Evolutionary conservation across 2,888 invertebrate species (phyloP), one percentile per base, ranked within the genome.

Genomic region (Trachelus stipa): DNA sequence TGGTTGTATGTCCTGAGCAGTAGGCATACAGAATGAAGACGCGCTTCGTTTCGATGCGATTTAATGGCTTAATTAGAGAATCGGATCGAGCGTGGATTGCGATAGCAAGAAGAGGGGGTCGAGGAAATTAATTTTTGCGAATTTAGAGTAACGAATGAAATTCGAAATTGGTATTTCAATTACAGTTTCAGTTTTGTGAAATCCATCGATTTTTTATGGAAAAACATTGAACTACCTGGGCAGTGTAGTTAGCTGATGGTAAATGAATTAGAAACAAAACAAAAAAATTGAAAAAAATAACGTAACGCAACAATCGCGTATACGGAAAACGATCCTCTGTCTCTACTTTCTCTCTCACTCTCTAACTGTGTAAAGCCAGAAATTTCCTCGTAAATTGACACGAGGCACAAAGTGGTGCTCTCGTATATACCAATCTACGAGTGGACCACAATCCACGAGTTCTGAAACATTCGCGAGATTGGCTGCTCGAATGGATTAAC

Each of bases 381-480:
- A 56, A 56, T 56, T 23, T 56, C 23, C 56, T 23, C 56, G 56
- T 56, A 56, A 56, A 56, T 56, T 15, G 56, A 56, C 56, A 56
- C 56, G 56, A 56, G 23, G 56, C 56, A 56, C 56, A 56, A 71
- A 71, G 31, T 71, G 71, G 71, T 34, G 31, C 71, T 71, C 71
- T 71, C 71, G 71, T 34, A 34, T 34, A 71, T 71, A 34, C 71
- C 71, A 71, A 56, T 56, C 56, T 56, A 56, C 56, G 23, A 56
- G 56, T 56, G 56, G 56, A 56, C 56, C 23, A 56, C 56, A 56
- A 56, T 56, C 56, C 56, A 56, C 56, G 56, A 56, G 56, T 56
- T 56, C 56, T 56, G 56, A 15, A 56, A 56, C 56, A 56, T 56
- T 56, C 9, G 56, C 56, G 56, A 56, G 56, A 56, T 56, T 56